Base-by-base conservation (phyloP, 2,888 invertebrate genomes). In the Nemotelus nigrinus region DNA sequence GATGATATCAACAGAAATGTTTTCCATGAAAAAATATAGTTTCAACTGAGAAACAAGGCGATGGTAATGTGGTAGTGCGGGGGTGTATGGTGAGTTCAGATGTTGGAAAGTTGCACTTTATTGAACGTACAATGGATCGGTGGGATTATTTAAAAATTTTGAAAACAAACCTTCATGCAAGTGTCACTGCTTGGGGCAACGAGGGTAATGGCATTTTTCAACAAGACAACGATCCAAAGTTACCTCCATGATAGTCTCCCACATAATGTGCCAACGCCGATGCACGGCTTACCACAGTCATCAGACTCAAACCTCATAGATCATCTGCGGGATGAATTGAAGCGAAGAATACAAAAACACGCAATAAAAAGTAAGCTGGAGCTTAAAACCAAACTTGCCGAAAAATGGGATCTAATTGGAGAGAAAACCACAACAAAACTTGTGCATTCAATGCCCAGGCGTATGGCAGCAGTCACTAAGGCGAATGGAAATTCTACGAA, bases 61-160 rank as follows among this genome's bases (percentile, higher is more conserved):
- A 4, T 67, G 67, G 47, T 44, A 58, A n/a, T 58, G 8, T 58
- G 58, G 25, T 10, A 25, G 58, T 58, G 7, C 25, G 58, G 25
- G 25, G 67, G 44, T 67, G 45, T 8, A 67, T 67, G 67, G 45
- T 45, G 47, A 45, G 10, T 44, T 43, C 67, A 10, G 67, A 45
- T 44, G 47, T n/a, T n/a, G 10, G 67, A 67, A 67, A 45, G 45
- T 67, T 67, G 67, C 67, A 43, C 39, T 67, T 67, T 8, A 67
- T 67, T 44, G 67, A 44, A 44, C 10, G 47, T 3, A 67, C 25
- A 44, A 67, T 67, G 67, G 44, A 67, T 44, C 67, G 39, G 67
- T 7, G 47, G 45, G 47, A 47, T 67, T 67, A 67, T 44, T 45
- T 67, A 3, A 45, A 45, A 7, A 67, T 67, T 44, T 44, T 67